Percentiles rank a stretch among this genome's conserved stretches.
Conservation (phyloP, 2,113 vertebrate genomes). For the Catharus minimus region DNA sequence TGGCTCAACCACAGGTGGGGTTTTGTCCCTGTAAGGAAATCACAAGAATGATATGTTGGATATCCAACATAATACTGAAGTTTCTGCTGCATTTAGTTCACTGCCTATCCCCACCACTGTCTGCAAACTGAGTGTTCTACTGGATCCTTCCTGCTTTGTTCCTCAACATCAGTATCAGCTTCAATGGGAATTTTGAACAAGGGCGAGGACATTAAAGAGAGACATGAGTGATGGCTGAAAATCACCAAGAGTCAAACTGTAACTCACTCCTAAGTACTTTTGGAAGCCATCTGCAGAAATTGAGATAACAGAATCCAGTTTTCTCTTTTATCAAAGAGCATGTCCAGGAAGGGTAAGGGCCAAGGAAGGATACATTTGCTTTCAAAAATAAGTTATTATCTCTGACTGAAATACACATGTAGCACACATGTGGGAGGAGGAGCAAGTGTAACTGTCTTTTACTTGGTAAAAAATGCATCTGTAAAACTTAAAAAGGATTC, state of each 20-base stretch:
- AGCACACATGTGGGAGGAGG: constrained; percentile 25
- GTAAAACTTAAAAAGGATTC: constrained; percentile 22
- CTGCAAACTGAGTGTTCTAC: not conserved
- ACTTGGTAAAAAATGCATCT: not conserved
- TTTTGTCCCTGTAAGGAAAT: not conserved
- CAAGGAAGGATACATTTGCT: constrained; percentile 28
- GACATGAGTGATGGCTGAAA: not conserved
- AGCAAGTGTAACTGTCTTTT: not conserved
- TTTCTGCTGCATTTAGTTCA: not conserved
- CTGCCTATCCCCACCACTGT: not conserved
- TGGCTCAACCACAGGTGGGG: not conserved
- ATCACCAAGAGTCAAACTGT: not conserved
- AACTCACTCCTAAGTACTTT: not conserved
- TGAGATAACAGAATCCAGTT: constrained; percentile 21
- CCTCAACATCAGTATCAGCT: not conserved
- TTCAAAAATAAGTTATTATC: constrained; percentile 41
- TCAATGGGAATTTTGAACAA: not conserved
- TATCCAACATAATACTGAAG: not conserved
- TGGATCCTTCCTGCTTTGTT: not conserved
- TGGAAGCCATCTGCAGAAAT: constrained; percentile 23
- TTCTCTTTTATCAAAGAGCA: constrained; percentile 21
- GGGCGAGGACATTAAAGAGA: not conserved
- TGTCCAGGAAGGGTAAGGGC: constrained; percentile 11
- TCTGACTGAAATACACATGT: constrained; percentile 16
- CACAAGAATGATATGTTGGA: not conserved